Evolutionary conservation across 2,113 vertebrate species (phyloP).

Genomic region (Gymnobelideus leadbeateri): DNA sequence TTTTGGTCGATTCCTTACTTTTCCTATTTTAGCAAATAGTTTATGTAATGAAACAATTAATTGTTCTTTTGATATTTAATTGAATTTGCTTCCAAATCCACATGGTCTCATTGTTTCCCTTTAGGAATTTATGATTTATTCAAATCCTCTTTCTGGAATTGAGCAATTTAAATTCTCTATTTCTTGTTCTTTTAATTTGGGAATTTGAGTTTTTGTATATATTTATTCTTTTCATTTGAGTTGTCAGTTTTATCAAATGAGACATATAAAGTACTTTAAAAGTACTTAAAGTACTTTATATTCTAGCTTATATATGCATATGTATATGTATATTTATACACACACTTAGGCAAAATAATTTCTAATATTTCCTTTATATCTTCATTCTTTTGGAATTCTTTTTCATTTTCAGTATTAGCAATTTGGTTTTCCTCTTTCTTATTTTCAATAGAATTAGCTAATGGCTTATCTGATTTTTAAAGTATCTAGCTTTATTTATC

Average conservation of each 20-base stretch:
- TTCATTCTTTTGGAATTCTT: not conserved
- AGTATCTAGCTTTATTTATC: not conserved
- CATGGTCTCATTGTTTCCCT: not conserved
- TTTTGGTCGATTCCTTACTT: not conserved
- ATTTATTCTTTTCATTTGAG: not conserved
- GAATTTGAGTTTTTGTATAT: not conserved
- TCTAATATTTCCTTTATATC: not conserved
- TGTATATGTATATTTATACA: too few species aligned
- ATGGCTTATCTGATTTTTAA: not conserved
- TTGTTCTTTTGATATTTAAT: not conserved
- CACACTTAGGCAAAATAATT: not conserved
- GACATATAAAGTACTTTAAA: not conserved
- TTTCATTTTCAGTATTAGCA: not conserved
- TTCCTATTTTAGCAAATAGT: not conserved
- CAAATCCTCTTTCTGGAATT: not conserved
- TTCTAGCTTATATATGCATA: not conserved
- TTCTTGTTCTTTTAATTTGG: not conserved
- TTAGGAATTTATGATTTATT: not conserved
- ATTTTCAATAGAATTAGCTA: not conserved
- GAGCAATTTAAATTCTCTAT: not conserved
- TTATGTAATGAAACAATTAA: not conserved
- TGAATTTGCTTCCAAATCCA: not conserved
- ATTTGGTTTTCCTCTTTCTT: not conserved
- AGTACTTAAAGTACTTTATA: not conserved
- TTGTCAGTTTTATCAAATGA: not conserved